Base-by-base conservation (phyloP, 1,140 invertebrate genomes). In the Aphidius ervi region DNA sequence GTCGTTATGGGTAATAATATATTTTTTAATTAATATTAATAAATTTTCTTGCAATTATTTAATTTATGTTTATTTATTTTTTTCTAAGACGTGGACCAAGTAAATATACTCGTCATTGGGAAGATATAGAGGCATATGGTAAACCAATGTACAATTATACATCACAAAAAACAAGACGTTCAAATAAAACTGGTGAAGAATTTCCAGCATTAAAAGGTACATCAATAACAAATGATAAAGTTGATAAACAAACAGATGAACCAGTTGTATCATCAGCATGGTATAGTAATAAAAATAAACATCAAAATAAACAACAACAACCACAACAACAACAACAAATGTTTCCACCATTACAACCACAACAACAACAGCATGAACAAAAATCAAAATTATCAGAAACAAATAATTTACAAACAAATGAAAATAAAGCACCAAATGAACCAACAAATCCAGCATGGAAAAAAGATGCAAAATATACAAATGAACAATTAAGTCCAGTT, bases 51-150 rank as follows among this genome's bases (percentile, higher is more conserved):
- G 20, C 9, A 9, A 31, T 16, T 6, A 58, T 40, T 42, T 42
- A 5, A 40, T 53, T 20, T 8, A 45, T 43, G 43, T 46, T 60
- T 42, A 23, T 59, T 43, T 60, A 31, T 60, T 57, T 45, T 10
- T n/a, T 61, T 46, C 58, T 46, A 58, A 92, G 90, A 0, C 90
- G 93, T 58, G 93, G 93, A 5, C 94, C 93, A 0, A 94, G 89
- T 70, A 94, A 94, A 74, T 95, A 96, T 73, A 93, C 90, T 0
- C 82, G 93, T 9, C 93, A 92, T 64, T 96, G 93, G 92, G 91
- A 94, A 74, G 93, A 95, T 72, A 91, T 93, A 74, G 89, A 92
- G 71, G 93, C 93, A 1, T 96, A 95, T 69, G 75, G 82, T 20
- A 75, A 80, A 71, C 61, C 85, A 78, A 69, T 76, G 16, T 70